Evolutionary conservation across 2,113 vertebrate genomes (phyloP), one percentile per base, ranked within the genome.

Genomic region (Rutilus rutilus): DNA sequence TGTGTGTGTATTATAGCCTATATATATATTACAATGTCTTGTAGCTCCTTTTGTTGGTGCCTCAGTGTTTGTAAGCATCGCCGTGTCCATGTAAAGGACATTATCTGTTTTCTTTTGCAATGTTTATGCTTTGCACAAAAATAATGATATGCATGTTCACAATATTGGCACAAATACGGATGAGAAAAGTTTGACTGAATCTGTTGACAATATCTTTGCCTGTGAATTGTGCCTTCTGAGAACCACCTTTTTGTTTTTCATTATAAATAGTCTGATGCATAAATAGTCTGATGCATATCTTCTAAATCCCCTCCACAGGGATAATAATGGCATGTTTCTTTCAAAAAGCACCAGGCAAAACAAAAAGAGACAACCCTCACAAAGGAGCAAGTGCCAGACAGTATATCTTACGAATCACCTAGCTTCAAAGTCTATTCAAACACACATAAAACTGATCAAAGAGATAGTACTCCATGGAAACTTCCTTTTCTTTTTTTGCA

Each of bases 371-470:
- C 52, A 39, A 78, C 39, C 33, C 21, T 36, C 30, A 36, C 30
- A 50, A 47, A 36, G 52, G 52, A 78, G 36, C 30, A 5, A 33
- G 10, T 59, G 52, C 19, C 54, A 75, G 54, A 64, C 69, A 77
- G 33, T 54, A 39, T 77, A 84, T 78, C 36, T 39, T 87, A 69
- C 36, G 69, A 84, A 42, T 67, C 81, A 21, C 60, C 65, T 54
- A 78, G 21, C 21, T 57, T 64, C 60, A 69, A 78, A 83, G 23
- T 67, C 60, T 62, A 54, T 50, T 33, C 50, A 54, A 64, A 12
- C 78, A 52, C 69, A 52, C n/a, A 11, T 33, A 71, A 78, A 45
- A 30, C 39, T 47, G 84, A 82, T 86, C 67, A 87, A 89, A 86
- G 81, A 73, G 64, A 60, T 85, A 30, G 3, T 45, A 21, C 7